Evolutionary conservation across 1,140 invertebrate species (phyloP).

Genomic region (Lasioglossum baleicum): DNA sequence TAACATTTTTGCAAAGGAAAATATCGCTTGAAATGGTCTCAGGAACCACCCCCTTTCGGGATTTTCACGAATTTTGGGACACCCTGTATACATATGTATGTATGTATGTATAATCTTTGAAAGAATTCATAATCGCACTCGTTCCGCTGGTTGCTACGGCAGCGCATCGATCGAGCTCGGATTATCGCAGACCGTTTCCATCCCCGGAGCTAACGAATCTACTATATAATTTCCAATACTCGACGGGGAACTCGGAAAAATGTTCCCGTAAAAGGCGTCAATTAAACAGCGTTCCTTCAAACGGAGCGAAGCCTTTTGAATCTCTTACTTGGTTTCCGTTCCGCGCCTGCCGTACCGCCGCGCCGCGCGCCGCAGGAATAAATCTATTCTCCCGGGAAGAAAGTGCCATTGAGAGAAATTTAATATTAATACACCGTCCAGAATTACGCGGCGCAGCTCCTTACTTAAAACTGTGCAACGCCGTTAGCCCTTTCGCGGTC

Average conservation of each 20-base stretch:
- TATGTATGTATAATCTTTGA: neutral
- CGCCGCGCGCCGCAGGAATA: no score
- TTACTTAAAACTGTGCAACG: no score
- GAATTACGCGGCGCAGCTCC: no score
- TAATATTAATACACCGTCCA: no score
- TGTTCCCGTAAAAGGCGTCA: neutral
- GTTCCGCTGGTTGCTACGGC: neutral
- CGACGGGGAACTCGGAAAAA: neutral
- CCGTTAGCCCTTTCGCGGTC: no score
- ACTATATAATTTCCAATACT: neutral
- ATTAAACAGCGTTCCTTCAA: neutral
- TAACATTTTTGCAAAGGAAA: no score
- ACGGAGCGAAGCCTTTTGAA: neutral
- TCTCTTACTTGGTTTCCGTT: neutral
- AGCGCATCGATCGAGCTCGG: neutral
- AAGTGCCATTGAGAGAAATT: no score
- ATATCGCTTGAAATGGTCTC: no score
- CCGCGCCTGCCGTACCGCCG: neutral
- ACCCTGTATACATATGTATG: no score
- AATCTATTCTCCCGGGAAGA: no score
- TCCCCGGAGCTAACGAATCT: neutral
- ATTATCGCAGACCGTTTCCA: neutral
- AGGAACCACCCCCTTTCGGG: no score
- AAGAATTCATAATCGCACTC: neutral
- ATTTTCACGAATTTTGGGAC: no score